Evolutionary conservation across 2,888 invertebrate genomes (phyloP), one percentile per base, ranked within the genome.

Genomic region (Hirtodrosophila cameraria): DNA sequence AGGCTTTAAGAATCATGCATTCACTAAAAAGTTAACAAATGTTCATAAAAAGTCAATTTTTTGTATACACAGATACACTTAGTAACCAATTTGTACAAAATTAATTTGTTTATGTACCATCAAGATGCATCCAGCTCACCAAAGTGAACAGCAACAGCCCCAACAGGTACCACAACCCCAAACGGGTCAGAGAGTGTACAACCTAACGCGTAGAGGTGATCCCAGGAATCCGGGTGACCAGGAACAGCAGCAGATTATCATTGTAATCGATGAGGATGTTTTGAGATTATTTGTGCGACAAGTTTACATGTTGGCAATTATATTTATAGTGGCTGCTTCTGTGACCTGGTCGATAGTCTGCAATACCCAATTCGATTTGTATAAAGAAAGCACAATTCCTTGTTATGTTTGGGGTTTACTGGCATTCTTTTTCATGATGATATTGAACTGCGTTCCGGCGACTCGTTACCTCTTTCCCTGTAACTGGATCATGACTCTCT

Each of bases 341-440:
- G n/a, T 60, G 7, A n/a, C 35, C 0, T 72, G 59, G 72, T 5
- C 39, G 15, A 8, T 15, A 4, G 3, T 62, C 1, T 20, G 65
- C 0, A 36, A 3, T 0, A 0, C 33, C 9, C 0, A 9, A 1
- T 41, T 39, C 8, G 0, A 27, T 0, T 12, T 70, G 7, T 0
- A 12, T 8, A 0, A 5, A 3, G 8, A 5, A 0, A 13, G 55
- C 16, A 38, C 50, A 1, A 52, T 72, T 12, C 73, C 63, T 3
- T 8, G 9, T 0, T 46, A 11, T 16, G 23, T 54, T 2, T 72
- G 73, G 73, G 1, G 35, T 0, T 0, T 72, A 1, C 0, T 46
- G 20, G 18, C 35, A 13, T 20, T 64, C 6, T 0, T 46, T 13
- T 18, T 50, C 1, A 12, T 71, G 5, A 33, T 54, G 1, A 12